These are phyloP conservation scores for Metopia argyrocephala DNA, from an alignment of 2,888 invertebrate genomes.

Conservation along the genomic window DNA sequence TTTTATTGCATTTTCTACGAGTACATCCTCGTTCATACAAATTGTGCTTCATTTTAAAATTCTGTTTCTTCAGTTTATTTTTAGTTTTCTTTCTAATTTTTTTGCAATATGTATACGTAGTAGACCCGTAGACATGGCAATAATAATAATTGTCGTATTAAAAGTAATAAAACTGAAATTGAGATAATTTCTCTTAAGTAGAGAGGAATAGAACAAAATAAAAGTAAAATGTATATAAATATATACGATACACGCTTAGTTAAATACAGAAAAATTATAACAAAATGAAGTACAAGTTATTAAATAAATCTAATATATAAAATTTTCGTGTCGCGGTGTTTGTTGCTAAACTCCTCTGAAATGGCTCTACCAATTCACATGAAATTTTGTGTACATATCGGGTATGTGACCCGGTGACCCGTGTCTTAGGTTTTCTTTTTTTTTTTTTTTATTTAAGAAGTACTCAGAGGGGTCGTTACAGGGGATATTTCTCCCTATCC, in stretches of 20 bases:
- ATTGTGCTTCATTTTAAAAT: no score
- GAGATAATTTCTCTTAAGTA: constrained; percentile 38
- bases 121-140: constrained; percentile 39
- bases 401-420: no score
- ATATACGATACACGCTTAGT: constrained; percentile 9
- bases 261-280: background rate
- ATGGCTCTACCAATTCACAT: no score
- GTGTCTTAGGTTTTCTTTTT: no score
- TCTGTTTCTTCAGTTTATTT: background rate
- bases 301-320: no score
- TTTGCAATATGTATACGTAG: background rate
- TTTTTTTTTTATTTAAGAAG: no score
- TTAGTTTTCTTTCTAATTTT: background rate
- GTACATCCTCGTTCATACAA: no score
- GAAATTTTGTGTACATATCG: no score
- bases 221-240: background rate
- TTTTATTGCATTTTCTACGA: background rate
- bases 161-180: constrained; percentile 43
- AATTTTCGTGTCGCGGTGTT: no score
- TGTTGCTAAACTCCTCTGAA: no score
- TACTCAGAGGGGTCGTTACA: no score
- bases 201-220: constrained; percentile 11
- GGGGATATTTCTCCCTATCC: no score
- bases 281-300: background rate
- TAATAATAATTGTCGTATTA: constrained; percentile 51